Base-by-base conservation (phyloP, 1,140 invertebrate genomes). In the Caenorhabditis brenneri region DNA sequence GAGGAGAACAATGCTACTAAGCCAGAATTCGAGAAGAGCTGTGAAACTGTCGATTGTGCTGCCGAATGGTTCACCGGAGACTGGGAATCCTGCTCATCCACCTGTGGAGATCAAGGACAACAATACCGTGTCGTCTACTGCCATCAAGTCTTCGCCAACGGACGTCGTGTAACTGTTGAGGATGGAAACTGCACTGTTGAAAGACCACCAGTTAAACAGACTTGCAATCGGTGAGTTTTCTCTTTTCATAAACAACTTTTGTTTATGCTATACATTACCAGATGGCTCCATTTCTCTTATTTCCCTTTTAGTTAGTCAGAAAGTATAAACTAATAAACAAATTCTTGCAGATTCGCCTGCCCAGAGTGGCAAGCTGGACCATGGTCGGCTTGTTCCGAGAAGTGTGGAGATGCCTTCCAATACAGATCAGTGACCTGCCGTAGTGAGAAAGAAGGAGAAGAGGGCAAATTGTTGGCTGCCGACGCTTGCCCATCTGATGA, bases 1-100 rank as follows among this genome's bases (percentile, higher is more conserved):
- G 95, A 97, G 89, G 88, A 90, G 46, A 85, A 86, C 85, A 90
- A 90, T 58, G 81, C 88, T 29, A 91, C 93, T 92, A 0, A 93
- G 92, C 42, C 91, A 93, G 51, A 94, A 94, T 74, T 49, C 53
- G 82, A 83, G 33, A 83, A 95, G 89, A 92, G 92, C 10, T 97
- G 96, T 89, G 94, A 93, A 83, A 92, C 93, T 16, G 93, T 94
- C 4, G 93, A 95, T 0, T 97, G 96, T 91, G 93, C 94, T n/a
- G 93, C 96, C 0, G 89, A 90, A 90, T 98, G 96, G 96, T 92
- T 94, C 42, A 93, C 93, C 39, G 93, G 94, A 29, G 93, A 94
- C 0, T 97, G 96, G 96, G 93, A 93, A 15, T 91, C 93, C n/a
- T 98, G 96, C 90, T 95, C 94, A 29, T 87, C 87, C 22, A 93